Base-by-base conservation (phyloP, 2,797 vertebrate species). In the Amblyraja radiata region DNA sequence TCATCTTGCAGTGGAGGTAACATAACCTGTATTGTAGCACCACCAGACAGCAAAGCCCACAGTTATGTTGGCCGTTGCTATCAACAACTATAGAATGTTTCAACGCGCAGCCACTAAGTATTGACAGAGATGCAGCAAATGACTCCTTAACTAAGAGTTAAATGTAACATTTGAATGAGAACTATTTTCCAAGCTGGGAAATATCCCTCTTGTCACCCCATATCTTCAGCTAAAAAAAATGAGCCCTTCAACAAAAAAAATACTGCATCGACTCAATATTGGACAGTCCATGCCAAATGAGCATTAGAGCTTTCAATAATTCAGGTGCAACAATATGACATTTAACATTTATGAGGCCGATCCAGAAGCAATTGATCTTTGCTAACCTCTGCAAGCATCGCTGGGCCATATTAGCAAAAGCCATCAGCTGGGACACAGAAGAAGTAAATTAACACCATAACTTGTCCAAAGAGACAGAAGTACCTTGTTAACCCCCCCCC, bases 21-120 rank as follows among this genome's bases (percentile, higher is more conserved):
- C 94, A 95, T 93, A 95, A 93, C 88, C 84, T 95, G 96, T 95
- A 95, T 96, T 96, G 95, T 95, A 97, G 96, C 97, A 96, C 96
- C 96, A 96, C 96, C 97, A 96, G 94, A 94, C 96, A 96, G 95
- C 91, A 88, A 94, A 94, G 94, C 93, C 93, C 93, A 94, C 94
- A 95, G 93, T 93, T 94, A 93, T 84, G 80, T 93, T 93, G 93
- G 77, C 25, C 68, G 61, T 79, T 58, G 54, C 77, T 73, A 21
- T 46, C 46, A 14, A 68, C 46, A 23, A 18, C 28, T 23, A 46
- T 46, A 68, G 77, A n/a, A 46, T 23, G 46, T 25, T 73, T 16
- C 46, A 76, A 91, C 71, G 71, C 80, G 63, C 46, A 25, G 74
- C 61, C 58, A 93, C 71, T 71, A 91, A 39, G 58, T 76, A 77